phyloP scores from a whole-genome alignment of 2,888 invertebrate species.

The Lamproptera curius region DNA sequence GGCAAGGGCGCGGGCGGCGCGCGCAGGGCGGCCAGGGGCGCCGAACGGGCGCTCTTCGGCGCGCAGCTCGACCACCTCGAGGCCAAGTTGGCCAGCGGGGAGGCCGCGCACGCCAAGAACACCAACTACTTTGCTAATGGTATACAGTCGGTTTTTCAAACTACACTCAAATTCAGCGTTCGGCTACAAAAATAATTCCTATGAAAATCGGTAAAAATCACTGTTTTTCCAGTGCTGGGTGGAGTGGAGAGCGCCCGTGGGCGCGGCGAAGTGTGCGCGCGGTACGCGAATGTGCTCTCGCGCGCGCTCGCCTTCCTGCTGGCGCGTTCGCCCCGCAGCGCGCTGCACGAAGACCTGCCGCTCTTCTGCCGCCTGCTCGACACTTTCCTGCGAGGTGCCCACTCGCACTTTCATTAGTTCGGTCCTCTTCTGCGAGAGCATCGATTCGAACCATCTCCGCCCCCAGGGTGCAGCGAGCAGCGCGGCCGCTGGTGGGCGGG shows the following conservation, averaged over 20 bases:
- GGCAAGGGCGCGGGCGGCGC: slow-evolving; percentile 39
- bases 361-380: slow-evolving; percentile 71
- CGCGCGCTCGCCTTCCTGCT: slow-evolving; percentile 74
- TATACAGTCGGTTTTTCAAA: slow-evolving; percentile 23
- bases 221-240: slow-evolving; percentile 41
- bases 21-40: slow-evolving; percentile 58
- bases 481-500: slow-evolving; percentile 51
- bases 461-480: slow-evolving; percentile 21
- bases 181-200: neutral
- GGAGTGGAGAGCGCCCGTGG: slow-evolving; percentile 37
- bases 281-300: slow-evolving; percentile 66
- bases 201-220: neutral
- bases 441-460: neutral
- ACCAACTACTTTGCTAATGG: slow-evolving; percentile 56
- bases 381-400: slow-evolving; percentile 64
- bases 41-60: slow-evolving; percentile 73
- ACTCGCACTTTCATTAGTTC: neutral
- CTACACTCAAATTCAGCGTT: neutral
- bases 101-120: slow-evolving; percentile 36
- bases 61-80: slow-evolving; percentile 76
- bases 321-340: slow-evolving; percentile 34
- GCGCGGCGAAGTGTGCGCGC: slow-evolving; percentile 66
- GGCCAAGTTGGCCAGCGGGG: slow-evolving; percentile 42
- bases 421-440: neutral
- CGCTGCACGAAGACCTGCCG: slow-evolving; percentile 46